Evolutionary conservation across 2,888 invertebrate species (phyloP), one percentile per base, ranked within the genome.

Genomic region (Chymomyza amoena): DNA sequence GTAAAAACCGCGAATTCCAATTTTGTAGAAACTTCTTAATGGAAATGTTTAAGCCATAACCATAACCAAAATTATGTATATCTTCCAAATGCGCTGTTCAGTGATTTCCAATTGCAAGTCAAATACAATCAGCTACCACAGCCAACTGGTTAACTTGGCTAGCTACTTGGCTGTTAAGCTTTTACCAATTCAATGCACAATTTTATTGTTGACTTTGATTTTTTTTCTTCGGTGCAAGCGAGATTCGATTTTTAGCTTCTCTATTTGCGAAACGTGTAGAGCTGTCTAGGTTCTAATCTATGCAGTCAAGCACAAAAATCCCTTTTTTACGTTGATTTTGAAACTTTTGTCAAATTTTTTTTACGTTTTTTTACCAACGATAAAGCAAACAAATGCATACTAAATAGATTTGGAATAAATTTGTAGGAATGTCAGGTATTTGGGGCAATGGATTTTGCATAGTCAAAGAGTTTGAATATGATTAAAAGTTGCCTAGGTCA

Each of bases 91-190:
- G 32, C 32, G 15, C 57, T 70, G 69, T 15, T 69, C 73, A 72
- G 62, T 72, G 74, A 69, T 61, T 78, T 39, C 64, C 70, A 73
- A 81, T 79, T 81, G 75, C 68, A 73, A 73, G n/a, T 73, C 72
- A 80, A 78, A 76, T 80, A 81, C 68, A 72, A 72, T 57, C 57
- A 57, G 57, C 25, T 25, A 25, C 57, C 57, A 25, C 57, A 25
- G 57, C 15, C 15, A 57, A 57, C 25, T 57, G 54, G 54, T 54
- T 54, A 20, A 20, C 18, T 54, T 25, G 25, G 57, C 16, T 10
- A 54, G 32, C 1, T 16, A 6, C 25, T 56, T 61, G 32, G 36
- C 51, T 72, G 56, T 67, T 68, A 60, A 64, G 56, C 32, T 28
- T 67, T 80, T 68, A 71, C 56, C 65, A 64, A 70, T 68, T 77